phyloP scores from a whole-genome alignment of 2,113 vertebrate species.

The Nesoenas mayeri region DNA sequence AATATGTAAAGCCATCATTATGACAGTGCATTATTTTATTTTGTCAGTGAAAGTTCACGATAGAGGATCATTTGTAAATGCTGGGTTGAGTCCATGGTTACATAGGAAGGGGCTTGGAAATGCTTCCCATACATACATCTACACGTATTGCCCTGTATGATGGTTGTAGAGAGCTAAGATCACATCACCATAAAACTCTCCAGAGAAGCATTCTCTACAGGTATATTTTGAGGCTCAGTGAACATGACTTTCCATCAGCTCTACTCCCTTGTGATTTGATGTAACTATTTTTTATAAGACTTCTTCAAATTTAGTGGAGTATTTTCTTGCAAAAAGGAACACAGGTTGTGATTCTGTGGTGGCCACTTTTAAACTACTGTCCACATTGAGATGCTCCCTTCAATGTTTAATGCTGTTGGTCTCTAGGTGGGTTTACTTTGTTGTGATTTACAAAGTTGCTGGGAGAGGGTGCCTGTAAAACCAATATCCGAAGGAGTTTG shows the following conservation, averaged over 20 bases:
- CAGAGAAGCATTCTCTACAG: background rate
- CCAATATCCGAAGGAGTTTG: background rate
- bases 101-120: background rate
- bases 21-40: background rate
- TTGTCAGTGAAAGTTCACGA: background rate
- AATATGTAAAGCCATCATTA: background rate
- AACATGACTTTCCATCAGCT: background rate
- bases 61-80: background rate
- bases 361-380: background rate
- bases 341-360: background rate
- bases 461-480: background rate
- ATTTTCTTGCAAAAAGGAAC: background rate
- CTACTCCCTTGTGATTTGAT: background rate
- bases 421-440: background rate
- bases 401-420: background rate
- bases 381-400: background rate
- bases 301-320: background rate
- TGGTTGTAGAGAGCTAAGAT: background rate
- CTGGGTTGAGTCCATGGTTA: background rate
- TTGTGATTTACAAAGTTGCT: background rate
- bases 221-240: background rate
- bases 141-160: background rate
- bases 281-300: background rate
- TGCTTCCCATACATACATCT: fast-evolving
- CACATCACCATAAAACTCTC: background rate